A percentile compares a stretch with the other conserved stretches of the same genome.
phyloP scores from a whole-genome alignment of 2,797 vertebrate genomes.

The Eulemur coronatus region DNA sequence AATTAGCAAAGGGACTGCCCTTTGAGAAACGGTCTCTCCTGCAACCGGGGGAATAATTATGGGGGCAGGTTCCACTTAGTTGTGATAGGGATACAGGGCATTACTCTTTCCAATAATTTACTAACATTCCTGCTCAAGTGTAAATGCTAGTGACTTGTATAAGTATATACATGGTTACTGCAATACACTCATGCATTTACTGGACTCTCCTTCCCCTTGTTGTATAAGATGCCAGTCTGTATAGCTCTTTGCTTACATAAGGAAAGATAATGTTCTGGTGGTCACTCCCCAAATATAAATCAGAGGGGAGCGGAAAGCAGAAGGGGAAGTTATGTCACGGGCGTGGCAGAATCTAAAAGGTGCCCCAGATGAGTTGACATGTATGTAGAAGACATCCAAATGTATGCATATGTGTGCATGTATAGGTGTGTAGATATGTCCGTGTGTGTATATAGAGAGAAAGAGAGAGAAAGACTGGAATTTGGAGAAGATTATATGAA shows the following conservation, averaged over 20 bases:
- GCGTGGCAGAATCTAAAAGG: neutral
- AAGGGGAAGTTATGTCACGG: neutral
- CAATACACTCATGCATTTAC: neutral
- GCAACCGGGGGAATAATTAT: rapidly evolving
- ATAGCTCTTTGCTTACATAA: neutral
- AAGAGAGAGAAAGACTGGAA: neutral
- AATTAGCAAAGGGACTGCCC: neutral
- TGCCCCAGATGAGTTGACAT: neutral
- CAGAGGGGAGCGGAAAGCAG: neutral
- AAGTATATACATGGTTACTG: neutral
- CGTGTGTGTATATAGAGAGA: neutral
- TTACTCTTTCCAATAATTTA: neutral
- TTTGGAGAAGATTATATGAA: neutral
- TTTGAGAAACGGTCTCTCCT: neutral
- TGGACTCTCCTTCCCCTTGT: neutral
- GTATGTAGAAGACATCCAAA: neutral
- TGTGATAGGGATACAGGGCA: neutral
- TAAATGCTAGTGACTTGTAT: neutral
- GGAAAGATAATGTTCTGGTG: neutral
- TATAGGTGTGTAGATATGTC: neutral
- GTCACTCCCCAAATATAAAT: neutral
- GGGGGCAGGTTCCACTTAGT: neutral
- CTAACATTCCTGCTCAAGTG: neutral
- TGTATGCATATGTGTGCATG: neutral
- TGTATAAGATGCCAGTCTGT: neutral